phyloP scores from a whole-genome alignment of 2,797 vertebrate genomes.

The Gymnopithys bicolor region DNA sequence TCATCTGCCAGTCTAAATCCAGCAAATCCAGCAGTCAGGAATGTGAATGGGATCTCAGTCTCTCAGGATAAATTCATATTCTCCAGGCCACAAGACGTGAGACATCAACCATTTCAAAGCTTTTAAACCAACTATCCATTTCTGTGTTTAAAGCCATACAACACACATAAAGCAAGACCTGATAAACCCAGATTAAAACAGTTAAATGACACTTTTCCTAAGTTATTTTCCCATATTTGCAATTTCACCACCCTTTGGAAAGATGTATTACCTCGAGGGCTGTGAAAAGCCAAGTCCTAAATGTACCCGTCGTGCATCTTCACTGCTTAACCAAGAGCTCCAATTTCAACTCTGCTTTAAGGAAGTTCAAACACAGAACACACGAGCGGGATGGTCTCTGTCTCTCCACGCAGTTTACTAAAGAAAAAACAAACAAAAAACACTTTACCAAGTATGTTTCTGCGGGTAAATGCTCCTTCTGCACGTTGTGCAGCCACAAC shows the following conservation, averaged over 20 bases:
- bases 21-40: neutral
- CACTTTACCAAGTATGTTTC: fast-evolving
- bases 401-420: fast-evolving
- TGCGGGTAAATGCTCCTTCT: no score
- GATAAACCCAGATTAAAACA: neutral
- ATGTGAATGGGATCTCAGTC: neutral
- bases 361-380: neutral
- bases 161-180: fast-evolving
- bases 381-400: fast-evolving
- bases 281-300: neutral
- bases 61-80: neutral
- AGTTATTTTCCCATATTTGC: neutral
- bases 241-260: neutral
- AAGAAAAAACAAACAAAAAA: neutral
- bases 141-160: fast-evolving
- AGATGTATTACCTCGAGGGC: fast-evolving
- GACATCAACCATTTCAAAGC: neutral
- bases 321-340: neutral
- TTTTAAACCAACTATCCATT: neutral
- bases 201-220: fast-evolving
- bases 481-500: no score
- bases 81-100: no score
- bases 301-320: fast-evolving
- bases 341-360: neutral
- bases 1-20: neutral